Conservation (phyloP, 2,888 invertebrate genomes). For the Podabrus alpinus region DNA sequence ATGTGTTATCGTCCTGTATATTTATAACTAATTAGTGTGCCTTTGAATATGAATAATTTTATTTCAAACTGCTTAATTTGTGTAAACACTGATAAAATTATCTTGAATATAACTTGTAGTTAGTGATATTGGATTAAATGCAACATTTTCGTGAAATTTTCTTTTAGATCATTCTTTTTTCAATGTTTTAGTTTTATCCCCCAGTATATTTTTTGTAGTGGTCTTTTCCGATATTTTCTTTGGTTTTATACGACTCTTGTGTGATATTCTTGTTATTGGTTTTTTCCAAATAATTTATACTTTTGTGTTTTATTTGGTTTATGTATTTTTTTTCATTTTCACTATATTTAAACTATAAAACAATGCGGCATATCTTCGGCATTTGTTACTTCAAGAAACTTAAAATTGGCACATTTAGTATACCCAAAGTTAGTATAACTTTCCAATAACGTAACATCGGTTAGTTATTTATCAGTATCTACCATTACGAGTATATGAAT, state of each 20-base stretch:
- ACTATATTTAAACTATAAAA: not conserved
- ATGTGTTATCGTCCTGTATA: slow-evolving; percentile 1
- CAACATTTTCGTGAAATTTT: no score
- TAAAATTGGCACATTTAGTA: no score
- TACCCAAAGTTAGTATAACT: not conserved
- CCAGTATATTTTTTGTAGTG: not conserved
- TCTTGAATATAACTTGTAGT: no score
- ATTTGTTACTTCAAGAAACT: not conserved
- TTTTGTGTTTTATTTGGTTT: not conserved
- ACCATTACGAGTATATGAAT: not conserved
- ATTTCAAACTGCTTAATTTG: not conserved
- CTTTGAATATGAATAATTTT: not conserved
- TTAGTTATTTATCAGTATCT: not conserved
- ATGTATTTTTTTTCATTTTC: not conserved
- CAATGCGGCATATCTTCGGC: not conserved
- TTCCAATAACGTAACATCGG: not conserved
- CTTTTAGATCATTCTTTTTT: no score
- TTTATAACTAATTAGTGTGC: not conserved
- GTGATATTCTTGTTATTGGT: not conserved
- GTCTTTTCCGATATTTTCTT: not conserved
- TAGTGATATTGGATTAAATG: no score
- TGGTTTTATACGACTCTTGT: not conserved
- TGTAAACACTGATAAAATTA: no score
- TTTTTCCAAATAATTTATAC: not conserved
- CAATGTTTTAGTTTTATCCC: not conserved